These are phyloP conservation scores for Galerucella calmariensis DNA, from an alignment of 2,888 invertebrate species.

Conservation along the genomic window DNA sequence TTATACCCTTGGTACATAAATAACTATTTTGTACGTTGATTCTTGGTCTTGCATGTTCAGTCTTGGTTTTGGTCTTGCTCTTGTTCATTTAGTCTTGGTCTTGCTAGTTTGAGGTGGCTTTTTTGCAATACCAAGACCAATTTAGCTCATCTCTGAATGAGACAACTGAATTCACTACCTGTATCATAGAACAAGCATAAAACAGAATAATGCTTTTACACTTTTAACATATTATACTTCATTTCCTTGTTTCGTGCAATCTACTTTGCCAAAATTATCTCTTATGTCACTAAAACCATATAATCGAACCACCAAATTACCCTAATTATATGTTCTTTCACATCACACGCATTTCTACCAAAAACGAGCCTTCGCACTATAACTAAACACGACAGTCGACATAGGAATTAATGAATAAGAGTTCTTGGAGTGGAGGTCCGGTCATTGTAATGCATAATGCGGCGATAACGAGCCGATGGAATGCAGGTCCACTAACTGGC, in stretches of 20 bases:
- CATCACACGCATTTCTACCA: neutral
- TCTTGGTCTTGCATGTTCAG: too few species aligned
- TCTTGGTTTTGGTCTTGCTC: too few species aligned
- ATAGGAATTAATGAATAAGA: conserved; percentile 43
- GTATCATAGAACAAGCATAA: too few species aligned
- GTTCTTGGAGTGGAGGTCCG: conserved; percentile 30
- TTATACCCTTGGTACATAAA: too few species aligned
- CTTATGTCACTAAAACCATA: neutral
- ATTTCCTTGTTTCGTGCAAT: neutral
- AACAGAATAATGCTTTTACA: neutral
- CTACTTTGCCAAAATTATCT: neutral
- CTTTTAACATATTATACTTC: neutral
- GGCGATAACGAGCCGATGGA: conserved; percentile 50
- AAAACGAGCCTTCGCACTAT: conserved; percentile 22
- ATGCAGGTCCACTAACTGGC: conserved; percentile 43
- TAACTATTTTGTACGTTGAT: too few species aligned
- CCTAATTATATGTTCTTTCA: neutral
- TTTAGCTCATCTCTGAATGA: too few species aligned
- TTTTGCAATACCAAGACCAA: too few species aligned
- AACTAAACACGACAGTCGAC: conserved; percentile 14
- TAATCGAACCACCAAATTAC: neutral
- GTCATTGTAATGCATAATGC: conserved; percentile 47
- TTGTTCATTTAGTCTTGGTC: too few species aligned
- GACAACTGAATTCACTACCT: too few species aligned
- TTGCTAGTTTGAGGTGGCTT: too few species aligned